A percentile compares a stretch with the other conserved stretches of the same genome.
phyloP scores from a whole-genome alignment of 2,888 invertebrate genomes.

The Stenotaenia linearis region DNA sequence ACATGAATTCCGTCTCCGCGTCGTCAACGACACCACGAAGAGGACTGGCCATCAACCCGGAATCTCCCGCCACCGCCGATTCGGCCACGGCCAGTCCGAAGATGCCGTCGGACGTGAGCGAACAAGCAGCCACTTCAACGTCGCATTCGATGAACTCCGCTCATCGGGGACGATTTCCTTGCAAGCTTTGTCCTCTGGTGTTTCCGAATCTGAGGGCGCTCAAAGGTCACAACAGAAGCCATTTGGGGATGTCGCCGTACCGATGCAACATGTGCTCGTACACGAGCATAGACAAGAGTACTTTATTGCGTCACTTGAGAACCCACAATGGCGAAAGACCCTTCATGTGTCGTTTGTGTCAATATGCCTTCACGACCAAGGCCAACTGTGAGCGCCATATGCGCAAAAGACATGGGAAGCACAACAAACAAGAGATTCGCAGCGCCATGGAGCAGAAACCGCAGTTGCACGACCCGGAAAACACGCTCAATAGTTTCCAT shows the following conservation, averaged over 20 bases:
- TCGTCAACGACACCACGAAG: conserved; percentile 36
- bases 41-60: conserved; percentile 34
- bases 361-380: conserved; percentile 93
- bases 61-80: conserved; percentile 39
- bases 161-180: conserved; percentile 58
- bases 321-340: conserved; percentile 94
- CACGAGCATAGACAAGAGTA: conserved; percentile 81
- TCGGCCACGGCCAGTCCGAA: conserved; percentile 41
- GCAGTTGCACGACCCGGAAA: conserved; percentile 37
- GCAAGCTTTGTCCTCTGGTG: conserved; percentile 77
- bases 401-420: conserved; percentile 81
- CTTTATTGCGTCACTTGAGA: conserved; percentile 82
- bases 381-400: conserved; percentile 94
- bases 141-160: not conserved
- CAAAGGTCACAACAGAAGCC: conserved; percentile 74
- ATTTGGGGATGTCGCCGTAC: conserved; percentile 56
- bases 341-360: conserved; percentile 90
- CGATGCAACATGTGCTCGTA: conserved; percentile 91
- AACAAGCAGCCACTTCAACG: not conserved
- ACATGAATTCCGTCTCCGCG: conserved; percentile 38
- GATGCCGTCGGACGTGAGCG: conserved; percentile 33
- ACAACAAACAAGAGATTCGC: conserved; percentile 80
- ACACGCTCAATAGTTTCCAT: conserved; percentile 40
- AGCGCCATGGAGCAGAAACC: conserved; percentile 57
- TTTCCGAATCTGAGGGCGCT: conserved; percentile 83